Conservation (phyloP, 2,797 vertebrate genomes). For the Lagodon rhomboides region DNA sequence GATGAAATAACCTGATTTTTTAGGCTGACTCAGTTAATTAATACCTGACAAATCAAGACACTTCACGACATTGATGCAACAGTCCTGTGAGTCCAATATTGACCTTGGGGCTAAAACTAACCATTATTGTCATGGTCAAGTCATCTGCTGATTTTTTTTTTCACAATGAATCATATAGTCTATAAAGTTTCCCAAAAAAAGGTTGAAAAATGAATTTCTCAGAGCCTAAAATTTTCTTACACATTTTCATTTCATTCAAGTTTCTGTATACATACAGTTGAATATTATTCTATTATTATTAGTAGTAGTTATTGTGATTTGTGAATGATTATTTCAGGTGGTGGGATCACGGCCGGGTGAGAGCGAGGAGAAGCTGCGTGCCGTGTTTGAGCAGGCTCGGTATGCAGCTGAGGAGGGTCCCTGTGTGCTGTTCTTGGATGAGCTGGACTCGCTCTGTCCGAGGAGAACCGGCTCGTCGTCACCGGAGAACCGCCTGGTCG, state of each 20-base stretch:
- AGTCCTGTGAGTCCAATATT: neutral
- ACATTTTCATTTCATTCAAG: no score
- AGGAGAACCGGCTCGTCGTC: slow-evolving; percentile 81
- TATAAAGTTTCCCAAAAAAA: no score
- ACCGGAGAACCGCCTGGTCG: slow-evolving; percentile 92
- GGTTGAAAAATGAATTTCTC: no score
- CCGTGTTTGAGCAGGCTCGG: slow-evolving; percentile 86
- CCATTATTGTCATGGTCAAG: no score
- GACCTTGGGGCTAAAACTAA: no score
- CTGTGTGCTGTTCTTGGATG: slow-evolving; percentile 93
- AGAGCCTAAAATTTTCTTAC: no score
- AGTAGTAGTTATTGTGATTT: no score
- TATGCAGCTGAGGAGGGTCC: slow-evolving; percentile 86
- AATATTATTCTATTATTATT: neutral
- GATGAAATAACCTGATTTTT: neutral
- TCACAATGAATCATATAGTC: no score
- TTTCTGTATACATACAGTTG: neutral
- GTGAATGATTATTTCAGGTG: slow-evolving; percentile 69
- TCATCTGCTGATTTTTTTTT: no score
- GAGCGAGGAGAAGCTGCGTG: slow-evolving; percentile 92
- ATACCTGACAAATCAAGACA: neutral
- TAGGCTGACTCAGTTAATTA: no score
- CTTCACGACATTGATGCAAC: neutral
- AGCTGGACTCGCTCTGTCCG: slow-evolving; percentile 93
- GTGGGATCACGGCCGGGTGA: slow-evolving; percentile 93